Percentiles rank a stretch among this genome's conserved stretches.
Evolutionary conservation across 2,888 invertebrate genomes (phyloP).

Genomic region (Pocota personata): DNA sequence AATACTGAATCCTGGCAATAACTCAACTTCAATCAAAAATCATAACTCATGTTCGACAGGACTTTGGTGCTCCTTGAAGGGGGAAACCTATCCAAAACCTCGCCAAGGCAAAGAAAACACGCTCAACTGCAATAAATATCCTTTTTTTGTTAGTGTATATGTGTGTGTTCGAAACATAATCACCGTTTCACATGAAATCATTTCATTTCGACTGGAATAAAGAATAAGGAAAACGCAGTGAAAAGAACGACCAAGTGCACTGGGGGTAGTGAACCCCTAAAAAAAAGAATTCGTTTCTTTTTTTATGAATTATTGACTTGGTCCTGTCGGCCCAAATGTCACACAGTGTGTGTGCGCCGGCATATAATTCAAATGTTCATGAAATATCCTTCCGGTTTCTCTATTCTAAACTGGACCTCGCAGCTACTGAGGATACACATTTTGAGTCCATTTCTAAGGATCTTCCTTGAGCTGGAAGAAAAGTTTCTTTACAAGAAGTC

Average conservation of each 20-base stretch:
- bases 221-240: conserved; percentile 34
- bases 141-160: conserved; percentile 13
- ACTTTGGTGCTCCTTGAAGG: conserved; percentile 61
- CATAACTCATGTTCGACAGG: conserved; percentile 79
- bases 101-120: conserved; percentile 45
- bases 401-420: conserved; percentile 1
- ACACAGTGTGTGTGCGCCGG: conserved; percentile 6
- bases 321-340: conserved; percentile 41
- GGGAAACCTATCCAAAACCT: conserved; percentile 30
- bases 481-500: conserved; percentile 15
- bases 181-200: conserved; percentile 82
- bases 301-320: conserved; percentile 54
- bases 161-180: conserved; percentile 76
- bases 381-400: conserved; percentile 55
- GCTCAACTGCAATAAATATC: conserved; percentile 67
- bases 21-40: conserved; percentile 83
- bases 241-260: conserved; percentile 41
- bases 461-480: not conserved
- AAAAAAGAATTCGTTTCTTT: conserved; percentile 2
- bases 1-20: conserved; percentile 77
- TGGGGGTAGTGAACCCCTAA: conserved; percentile 19
- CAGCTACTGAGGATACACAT: not conserved
- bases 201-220: conserved; percentile 71
- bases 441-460: not conserved
- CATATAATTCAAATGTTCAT: conserved; percentile 57